These are phyloP conservation scores for Anoncus sp. DNA, from an alignment of 2,888 invertebrate genomes.

Conservation along the genomic window DNA sequence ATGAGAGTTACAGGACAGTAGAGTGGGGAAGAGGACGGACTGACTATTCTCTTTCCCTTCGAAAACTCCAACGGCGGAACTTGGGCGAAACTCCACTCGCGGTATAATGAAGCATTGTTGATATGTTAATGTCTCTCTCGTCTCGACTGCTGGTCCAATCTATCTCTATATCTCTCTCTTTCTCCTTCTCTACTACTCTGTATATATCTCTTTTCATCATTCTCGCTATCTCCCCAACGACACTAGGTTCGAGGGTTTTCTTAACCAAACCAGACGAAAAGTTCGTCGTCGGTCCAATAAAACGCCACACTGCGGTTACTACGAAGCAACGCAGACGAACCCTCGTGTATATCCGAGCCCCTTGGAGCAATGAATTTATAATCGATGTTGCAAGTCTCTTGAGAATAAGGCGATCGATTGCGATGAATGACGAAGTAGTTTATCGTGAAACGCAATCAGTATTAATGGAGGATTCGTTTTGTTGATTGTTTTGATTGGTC, in stretches of 20 bases:
- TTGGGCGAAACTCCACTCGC: slow-evolving; percentile 55
- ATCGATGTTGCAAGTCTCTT: slow-evolving; percentile 42
- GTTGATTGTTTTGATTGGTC: neutral
- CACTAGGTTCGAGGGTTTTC: slow-evolving; percentile 23
- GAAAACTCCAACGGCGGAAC: slow-evolving; percentile 38
- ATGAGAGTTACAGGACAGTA: neutral
- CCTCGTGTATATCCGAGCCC: neutral
- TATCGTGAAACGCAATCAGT: slow-evolving; percentile 3
- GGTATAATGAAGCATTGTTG: slow-evolving; percentile 78
- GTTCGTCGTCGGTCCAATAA: slow-evolving; percentile 42
- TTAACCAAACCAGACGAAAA: slow-evolving; percentile 38
- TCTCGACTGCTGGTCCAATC: slow-evolving; percentile 19
- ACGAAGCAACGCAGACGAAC: slow-evolving; percentile 5
- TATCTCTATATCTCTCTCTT: neutral
- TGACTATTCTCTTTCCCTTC: slow-evolving; percentile 21
- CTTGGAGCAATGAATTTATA: slow-evolving; percentile 53
- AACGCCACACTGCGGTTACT: slow-evolving; percentile 22
- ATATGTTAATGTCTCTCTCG: slow-evolving; percentile 75
- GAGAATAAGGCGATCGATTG: slow-evolving; percentile 20
- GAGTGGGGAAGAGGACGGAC: neutral
- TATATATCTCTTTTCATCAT: neutral
- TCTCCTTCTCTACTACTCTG: neutral
- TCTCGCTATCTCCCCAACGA: slow-evolving; percentile 10
- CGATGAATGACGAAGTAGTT: slow-evolving; percentile 41
- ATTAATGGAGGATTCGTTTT: neutral